These are phyloP conservation scores for Phalacrocorax aristotelis DNA, from an alignment of 2,113 vertebrate species.

Conservation along the genomic window DNA sequence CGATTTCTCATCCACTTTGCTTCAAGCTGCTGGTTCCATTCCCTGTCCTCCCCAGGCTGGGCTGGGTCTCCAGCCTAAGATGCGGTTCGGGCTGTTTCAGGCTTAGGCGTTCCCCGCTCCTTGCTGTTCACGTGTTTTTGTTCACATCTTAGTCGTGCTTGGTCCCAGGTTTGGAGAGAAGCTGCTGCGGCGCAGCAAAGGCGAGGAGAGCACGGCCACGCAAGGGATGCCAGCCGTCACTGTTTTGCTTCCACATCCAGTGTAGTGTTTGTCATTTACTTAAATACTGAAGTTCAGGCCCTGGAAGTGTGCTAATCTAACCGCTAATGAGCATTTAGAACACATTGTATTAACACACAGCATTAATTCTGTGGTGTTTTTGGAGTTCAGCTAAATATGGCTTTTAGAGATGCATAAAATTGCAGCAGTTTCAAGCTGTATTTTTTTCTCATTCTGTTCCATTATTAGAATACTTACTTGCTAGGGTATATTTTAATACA, in stretches of 20 bases:
- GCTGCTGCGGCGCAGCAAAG: background rate
- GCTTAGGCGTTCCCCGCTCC: background rate
- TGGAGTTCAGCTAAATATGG: background rate
- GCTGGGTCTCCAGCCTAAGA: background rate
- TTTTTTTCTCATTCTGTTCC: background rate
- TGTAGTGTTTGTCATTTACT: fast-evolving
- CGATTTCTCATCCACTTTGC: background rate
- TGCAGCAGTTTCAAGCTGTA: background rate
- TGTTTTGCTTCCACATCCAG: background rate
- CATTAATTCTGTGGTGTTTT: background rate
- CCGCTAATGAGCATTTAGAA: background rate
- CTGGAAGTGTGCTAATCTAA: background rate
- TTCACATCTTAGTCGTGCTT: background rate
- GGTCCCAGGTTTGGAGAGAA: background rate
- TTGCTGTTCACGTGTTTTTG: background rate
- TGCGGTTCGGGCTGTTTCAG: background rate
- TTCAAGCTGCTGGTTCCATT: background rate
- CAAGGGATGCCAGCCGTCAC: background rate
- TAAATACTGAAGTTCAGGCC: background rate
- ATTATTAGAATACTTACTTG: background rate
- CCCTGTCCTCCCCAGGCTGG: background rate
- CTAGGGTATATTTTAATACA: background rate
- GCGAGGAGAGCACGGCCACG: background rate
- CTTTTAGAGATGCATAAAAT: background rate
- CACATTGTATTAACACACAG: background rate